Evolutionary conservation across 2,797 vertebrate species (phyloP).

Genomic region (Platyrinchus mystaceus): DNA sequence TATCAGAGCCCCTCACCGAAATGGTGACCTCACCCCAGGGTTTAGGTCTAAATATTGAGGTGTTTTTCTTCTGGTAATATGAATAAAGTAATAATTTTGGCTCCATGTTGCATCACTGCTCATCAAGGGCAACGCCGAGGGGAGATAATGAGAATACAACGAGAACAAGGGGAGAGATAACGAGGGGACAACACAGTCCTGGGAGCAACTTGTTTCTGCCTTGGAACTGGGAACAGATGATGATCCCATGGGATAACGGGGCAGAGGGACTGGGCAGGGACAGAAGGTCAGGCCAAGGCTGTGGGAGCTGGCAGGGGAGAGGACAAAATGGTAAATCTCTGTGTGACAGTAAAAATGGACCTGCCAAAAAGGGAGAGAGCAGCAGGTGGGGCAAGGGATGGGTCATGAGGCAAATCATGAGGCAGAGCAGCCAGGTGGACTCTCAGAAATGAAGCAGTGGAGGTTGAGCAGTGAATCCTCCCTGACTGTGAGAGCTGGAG

Average conservation of each 20-base stretch:
- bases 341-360: not conserved
- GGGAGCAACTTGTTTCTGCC: not conserved
- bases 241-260: not conserved
- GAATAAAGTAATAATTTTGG: not conserved
- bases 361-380: not conserved
- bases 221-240: not conserved
- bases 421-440: not conserved
- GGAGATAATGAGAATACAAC: not conserved
- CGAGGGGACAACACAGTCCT: not conserved
- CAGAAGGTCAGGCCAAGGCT: not conserved
- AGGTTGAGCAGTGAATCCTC: not conserved
- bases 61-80: not conserved
- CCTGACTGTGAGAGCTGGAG: not conserved
- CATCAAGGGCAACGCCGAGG: not conserved
- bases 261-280: not conserved
- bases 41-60: not conserved
- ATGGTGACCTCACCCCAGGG: not conserved
- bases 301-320: not conserved
- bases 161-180: not conserved
- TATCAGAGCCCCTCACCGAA: fast-evolving
- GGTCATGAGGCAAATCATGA: not conserved
- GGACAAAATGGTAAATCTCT: not conserved
- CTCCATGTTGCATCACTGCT: not conserved
- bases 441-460: not conserved
- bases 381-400: not conserved